Evolutionary conservation across 1,140 invertebrate species (phyloP), one percentile per base, ranked within the genome.

Genomic region (Pararge aegeria): DNA sequence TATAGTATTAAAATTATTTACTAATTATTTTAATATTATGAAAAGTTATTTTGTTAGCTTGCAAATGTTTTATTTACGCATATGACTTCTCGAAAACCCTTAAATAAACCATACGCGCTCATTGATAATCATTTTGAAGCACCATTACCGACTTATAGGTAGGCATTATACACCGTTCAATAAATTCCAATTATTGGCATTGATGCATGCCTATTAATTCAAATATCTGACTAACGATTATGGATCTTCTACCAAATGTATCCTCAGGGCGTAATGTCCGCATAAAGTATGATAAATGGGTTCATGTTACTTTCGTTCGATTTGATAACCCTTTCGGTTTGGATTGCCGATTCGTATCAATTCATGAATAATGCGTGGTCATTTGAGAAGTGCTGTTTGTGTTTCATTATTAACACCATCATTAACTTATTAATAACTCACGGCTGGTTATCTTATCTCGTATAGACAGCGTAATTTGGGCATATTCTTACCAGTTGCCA

Each of bases 271-370:
- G 13, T 34, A 40, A 40, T 18, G 38, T 40, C 16, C 38, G 9
- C 37, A 16, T 40, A 40, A 40, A 40, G 38, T 40, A 40, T 40
- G 38, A 40, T 40, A 40, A 40, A 40, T 40, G 13, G 38, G 15
- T 16, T 9, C 16, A 7, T 16, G 15, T 16, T 40, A 40, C 1
- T 16, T 40, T 16, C 38, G 16, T 16, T 1, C 13, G 13, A 40
- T 18, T 40, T 15, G 3, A 16, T 40, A 18, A 2, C 38, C 38
- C 38, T 40, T 40, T 40, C 1, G 38, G 13, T 40, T 40, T 40
- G 15, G 13, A 15, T 15, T 7, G 13, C 38, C 13, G 15, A 16
- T 40, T 40, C 38, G 13, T 10, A 16, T 16, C 13, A 40, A 40
- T 40, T 40, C 0, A 18, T 40, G 38, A 37, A 37, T 40, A 16